Conservation (phyloP, 64 coral and sea anemone genomes). For the Orbicella faveolata region DNA sequence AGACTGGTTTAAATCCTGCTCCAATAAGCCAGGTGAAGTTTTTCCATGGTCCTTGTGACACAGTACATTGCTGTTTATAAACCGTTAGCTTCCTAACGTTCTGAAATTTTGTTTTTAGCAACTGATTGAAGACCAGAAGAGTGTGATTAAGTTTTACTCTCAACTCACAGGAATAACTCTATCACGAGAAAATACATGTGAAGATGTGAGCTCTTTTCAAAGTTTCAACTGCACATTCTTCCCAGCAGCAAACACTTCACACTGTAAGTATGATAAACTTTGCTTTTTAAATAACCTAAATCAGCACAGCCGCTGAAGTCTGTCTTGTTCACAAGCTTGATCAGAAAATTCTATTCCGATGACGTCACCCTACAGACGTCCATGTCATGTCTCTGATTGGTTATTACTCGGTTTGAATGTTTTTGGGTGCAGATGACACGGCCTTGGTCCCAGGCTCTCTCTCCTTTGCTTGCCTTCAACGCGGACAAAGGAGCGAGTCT, state of each 20-base stretch:
- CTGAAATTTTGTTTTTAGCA: neutral
- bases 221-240: constrained; percentile 48
- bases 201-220: constrained; percentile 32
- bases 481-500: neutral
- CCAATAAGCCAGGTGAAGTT: too few relatives aligned
- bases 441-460: too few relatives aligned
- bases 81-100: too few relatives aligned
- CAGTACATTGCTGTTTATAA: too few relatives aligned
- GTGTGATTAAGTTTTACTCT: constrained; percentile 55
- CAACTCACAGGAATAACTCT: constrained; percentile 37
- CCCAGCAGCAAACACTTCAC: neutral
- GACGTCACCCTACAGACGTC: too few relatives aligned
- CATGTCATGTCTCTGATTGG: too few relatives aligned
- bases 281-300: neutral
- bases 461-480: neutral
- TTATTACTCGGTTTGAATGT: too few relatives aligned
- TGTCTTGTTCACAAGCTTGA: too few relatives aligned
- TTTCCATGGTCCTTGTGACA: too few relatives aligned
- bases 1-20: too few relatives aligned
- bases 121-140: constrained; percentile 31
- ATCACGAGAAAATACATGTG: constrained; percentile 6
- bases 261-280: constrained; percentile 14
- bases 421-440: neutral
- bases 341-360: too few relatives aligned
- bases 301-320: neutral